phyloP scores from a whole-genome alignment of 1,140 invertebrate genomes.

The Scylla paramamosain region DNA sequence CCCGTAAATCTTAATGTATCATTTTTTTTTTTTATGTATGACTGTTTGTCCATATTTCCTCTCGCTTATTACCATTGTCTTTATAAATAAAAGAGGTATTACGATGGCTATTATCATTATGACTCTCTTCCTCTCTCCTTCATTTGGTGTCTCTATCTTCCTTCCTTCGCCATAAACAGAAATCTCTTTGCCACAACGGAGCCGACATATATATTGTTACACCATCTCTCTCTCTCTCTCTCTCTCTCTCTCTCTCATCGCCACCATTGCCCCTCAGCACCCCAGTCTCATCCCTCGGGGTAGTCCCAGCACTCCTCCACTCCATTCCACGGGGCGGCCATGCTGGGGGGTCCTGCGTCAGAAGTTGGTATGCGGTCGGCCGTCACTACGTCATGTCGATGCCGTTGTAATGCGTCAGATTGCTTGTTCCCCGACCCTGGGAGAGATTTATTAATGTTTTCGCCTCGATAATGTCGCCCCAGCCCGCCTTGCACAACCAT shows the following conservation, averaged over 20 bases:
- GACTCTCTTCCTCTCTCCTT: slow-evolving; percentile 49
- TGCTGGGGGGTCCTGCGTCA: slow-evolving; percentile 37
- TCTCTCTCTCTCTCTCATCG: background rate
- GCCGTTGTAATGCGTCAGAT: slow-evolving; percentile 69
- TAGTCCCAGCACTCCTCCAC: too few species aligned
- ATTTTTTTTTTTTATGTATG: slow-evolving; percentile 30
- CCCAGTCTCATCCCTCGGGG: background rate
- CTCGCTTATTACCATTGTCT: too few species aligned
- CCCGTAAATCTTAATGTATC: too few species aligned
- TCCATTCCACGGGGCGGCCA: background rate
- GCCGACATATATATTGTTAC: slow-evolving; percentile 3
- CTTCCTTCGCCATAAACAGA: background rate
- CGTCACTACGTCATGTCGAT: slow-evolving; percentile 60
- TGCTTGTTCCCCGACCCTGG: slow-evolving; percentile 59
- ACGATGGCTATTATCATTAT: background rate
- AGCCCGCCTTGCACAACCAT: background rate
- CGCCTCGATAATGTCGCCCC: slow-evolving; percentile 55
- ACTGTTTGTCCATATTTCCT: slow-evolving; percentile 32
- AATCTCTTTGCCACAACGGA: background rate
- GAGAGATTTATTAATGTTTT: slow-evolving; percentile 60
- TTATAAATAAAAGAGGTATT: too few species aligned
- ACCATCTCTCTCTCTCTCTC: background rate
- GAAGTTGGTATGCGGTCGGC: slow-evolving; percentile 49
- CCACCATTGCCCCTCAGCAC: background rate
- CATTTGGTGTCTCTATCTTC: too few species aligned